A percentile compares a stretch with the other conserved stretches of the same genome.
Evolutionary conservation across 1,140 invertebrate species (phyloP).

Genomic region (Goniozus legneri): DNA sequence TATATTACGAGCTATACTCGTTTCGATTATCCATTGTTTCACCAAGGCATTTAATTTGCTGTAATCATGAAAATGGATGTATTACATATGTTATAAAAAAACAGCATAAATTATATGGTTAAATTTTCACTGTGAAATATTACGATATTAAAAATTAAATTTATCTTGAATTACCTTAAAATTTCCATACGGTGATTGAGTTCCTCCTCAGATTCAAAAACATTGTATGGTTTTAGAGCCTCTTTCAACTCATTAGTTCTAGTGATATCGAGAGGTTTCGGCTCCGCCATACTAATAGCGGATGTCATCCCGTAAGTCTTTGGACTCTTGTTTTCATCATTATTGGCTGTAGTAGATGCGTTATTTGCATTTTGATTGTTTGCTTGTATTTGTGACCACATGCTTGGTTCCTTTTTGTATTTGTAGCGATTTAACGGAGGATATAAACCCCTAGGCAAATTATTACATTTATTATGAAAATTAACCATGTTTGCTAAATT

Average conservation of each 20-base stretch:
- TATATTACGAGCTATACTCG: constrained; percentile 86
- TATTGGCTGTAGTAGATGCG: constrained; percentile 26
- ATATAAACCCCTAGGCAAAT: no score
- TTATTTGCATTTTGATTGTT: no score
- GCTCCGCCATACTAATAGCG: constrained; percentile 84
- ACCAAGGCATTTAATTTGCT: constrained; percentile 85
- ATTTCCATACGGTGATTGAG: constrained; percentile 85
- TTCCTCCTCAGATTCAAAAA: constrained; percentile 89
- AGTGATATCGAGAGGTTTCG: constrained; percentile 80
- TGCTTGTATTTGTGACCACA: no score
- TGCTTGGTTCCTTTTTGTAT: no score
- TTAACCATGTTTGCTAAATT: no score
- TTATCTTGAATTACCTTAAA: constrained; percentile 50
- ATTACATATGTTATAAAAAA: no score
- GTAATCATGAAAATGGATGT: constrained; percentile 51
- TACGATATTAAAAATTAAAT: no score
- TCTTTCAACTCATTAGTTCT: constrained; percentile 82
- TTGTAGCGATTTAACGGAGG: no score
- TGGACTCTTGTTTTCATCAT: constrained; percentile 32
- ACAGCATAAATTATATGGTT: no score
- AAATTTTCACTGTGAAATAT: no score
- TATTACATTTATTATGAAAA: no score
- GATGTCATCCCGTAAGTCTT: constrained; percentile 84
- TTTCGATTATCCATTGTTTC: constrained; percentile 87
- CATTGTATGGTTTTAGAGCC: constrained; percentile 79